phyloP scores from a whole-genome alignment of 2,888 invertebrate species.

The Sabatieria punctata region DNA sequence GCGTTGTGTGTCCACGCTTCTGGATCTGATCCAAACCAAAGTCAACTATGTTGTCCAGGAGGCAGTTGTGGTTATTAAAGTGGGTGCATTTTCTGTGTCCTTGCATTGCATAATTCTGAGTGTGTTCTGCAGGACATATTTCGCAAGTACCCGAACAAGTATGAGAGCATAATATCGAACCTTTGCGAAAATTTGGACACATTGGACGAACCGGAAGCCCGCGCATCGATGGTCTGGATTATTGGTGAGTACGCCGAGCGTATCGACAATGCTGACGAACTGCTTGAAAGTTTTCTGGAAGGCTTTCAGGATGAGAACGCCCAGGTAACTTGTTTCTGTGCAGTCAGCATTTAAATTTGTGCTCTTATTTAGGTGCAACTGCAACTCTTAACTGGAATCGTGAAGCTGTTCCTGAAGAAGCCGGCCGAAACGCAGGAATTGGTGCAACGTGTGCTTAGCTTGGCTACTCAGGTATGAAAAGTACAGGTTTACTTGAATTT shows the following conservation, averaged over 20 bases:
- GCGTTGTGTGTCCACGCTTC: slow-evolving; percentile 84
- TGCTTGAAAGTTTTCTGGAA: slow-evolving; percentile 91
- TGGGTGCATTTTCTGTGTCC: slow-evolving; percentile 8
- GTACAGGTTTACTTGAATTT: too few relatives aligned
- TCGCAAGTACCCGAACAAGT: slow-evolving; percentile 88
- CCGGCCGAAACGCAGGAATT: slow-evolving; percentile 96
- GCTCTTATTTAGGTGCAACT: slow-evolving; percentile 49
- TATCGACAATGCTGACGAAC: slow-evolving; percentile 96
- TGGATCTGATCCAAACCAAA: slow-evolving; percentile 97
- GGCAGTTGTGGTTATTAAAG: slow-evolving; percentile 94
- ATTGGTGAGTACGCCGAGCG: slow-evolving; percentile 95
- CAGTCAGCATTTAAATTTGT: too few relatives aligned
- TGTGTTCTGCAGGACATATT: slow-evolving; percentile 36
- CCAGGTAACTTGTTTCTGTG: slow-evolving; percentile 45
- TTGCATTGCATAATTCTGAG: background rate
- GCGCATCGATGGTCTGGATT: slow-evolving; percentile 85
- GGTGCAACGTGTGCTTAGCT: slow-evolving; percentile 62
- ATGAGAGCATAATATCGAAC: slow-evolving; percentile 97
- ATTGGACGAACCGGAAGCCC: slow-evolving; percentile 90
- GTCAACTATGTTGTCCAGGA: slow-evolving; percentile 99
- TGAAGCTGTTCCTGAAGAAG: slow-evolving; percentile 89
- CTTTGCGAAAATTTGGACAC: slow-evolving; percentile 97
- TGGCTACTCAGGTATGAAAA: slow-evolving; percentile 36
- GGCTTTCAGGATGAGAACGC: slow-evolving; percentile 92
- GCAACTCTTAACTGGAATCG: slow-evolving; percentile 89